phyloP scores from a whole-genome alignment of 2,888 invertebrate genomes.

The Ornithoptera alexandrae region DNA sequence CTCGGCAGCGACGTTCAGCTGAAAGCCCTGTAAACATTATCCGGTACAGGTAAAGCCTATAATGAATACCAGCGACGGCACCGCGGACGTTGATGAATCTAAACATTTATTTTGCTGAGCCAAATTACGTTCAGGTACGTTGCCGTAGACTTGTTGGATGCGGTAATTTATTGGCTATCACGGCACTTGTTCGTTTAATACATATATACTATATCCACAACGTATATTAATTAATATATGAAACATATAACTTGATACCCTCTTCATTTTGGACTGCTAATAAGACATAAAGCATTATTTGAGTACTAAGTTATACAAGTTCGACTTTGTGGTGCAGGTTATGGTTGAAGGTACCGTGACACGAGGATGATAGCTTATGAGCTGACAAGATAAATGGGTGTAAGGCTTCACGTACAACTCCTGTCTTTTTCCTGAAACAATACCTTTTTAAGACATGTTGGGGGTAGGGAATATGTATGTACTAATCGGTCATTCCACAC shows the following conservation, averaged over 20 bases:
- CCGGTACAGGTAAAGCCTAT: constrained; percentile 23
- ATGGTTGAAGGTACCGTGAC: no score
- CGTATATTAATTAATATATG: neutral
- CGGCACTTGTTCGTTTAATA: neutral
- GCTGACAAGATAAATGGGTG: no score
- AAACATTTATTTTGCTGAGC: constrained; percentile 26
- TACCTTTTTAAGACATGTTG: no score
- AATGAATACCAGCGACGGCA: constrained; percentile 18
- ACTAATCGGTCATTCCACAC: no score
- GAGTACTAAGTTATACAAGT: no score
- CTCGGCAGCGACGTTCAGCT: neutral
- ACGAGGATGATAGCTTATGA: no score
- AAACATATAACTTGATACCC: neutral
- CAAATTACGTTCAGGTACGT: constrained; percentile 18
- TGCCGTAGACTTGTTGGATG: constrained; percentile 15
- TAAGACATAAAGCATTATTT: no score
- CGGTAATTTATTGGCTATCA: constrained; percentile 11
- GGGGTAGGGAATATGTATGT: no score
- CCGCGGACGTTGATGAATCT: constrained; percentile 22
- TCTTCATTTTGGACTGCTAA: neutral
- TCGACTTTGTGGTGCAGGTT: no score
- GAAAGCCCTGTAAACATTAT: neutral
- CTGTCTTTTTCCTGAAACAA: no score
- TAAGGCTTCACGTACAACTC: no score
- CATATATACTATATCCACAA: neutral